Evolutionary conservation across 2,888 invertebrate species (phyloP), one percentile per base, ranked within the genome.

Genomic region (Trichopoda pennipes): DNA sequence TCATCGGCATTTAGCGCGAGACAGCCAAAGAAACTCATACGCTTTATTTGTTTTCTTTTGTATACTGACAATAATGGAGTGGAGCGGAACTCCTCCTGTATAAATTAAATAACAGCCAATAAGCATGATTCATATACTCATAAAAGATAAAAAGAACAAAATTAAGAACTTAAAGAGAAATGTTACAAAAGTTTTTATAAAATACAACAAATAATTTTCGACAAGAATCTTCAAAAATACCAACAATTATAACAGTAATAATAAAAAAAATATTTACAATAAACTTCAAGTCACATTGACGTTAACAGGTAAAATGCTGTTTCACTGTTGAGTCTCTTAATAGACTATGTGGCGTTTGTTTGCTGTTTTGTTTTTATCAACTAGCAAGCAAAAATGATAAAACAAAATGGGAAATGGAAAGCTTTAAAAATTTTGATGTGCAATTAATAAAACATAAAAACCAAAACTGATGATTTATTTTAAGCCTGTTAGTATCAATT

Each of bases 41-140:
- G 35, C 9, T 49, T 42, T 21, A 58, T 38, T 6, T 58, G 14
- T 16, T 35, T 35, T 49, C 14, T 17, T 44, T 44, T 42, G 38
- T n/a, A 32, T 60, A 4, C 0, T n/a, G 28, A 17, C n/a, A 70
- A 49, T 56, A 61, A 70, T 55, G 42, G 42, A 61, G 61, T 49
- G 70, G 63, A 77, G 73, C 35, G 80, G 73, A 74, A 85, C 81
- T 83, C 85, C 85, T 86, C 87, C 86, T 79, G 75, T 72, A 76
- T 66, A 80, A 66, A 73, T 68, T 64, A 61, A 63, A 69, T 44
- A 79, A 72, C 79, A 82, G 75, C 82, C 82, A 82, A 82, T 82
- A 82, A 79, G 79, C 82, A 80, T 74, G 79, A 80, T 61, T 80
- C 79, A 73, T 10, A 17, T 19, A 17, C 28, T 61, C 47, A 17